These are phyloP conservation scores for Acanthopagrus latus DNA, from an alignment of 2,797 vertebrate species.

Conservation along the genomic window DNA sequence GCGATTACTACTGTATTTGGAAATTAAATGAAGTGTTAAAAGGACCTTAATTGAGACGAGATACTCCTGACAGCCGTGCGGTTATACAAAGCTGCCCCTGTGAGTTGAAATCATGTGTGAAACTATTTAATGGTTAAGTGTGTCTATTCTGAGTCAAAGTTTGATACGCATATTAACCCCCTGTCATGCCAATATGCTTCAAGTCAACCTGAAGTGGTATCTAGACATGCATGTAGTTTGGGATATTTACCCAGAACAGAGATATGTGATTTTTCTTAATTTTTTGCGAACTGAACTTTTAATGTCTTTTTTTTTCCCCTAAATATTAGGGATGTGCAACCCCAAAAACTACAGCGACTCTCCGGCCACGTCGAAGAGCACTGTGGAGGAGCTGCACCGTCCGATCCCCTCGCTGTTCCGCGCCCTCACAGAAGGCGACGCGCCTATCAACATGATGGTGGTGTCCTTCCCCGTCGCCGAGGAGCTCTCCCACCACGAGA, in stretches of 20 bases:
- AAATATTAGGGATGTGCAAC: constrained; percentile 94
- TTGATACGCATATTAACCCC: neutral
- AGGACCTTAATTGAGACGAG: constrained; percentile 60
- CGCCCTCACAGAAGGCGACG: constrained; percentile 95
- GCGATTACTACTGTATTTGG: constrained; percentile 71
- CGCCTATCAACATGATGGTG: constrained; percentile 96
- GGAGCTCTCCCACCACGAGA: constrained; percentile 96
- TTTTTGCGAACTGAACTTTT: neutral
- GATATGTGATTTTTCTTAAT: too few relatives aligned
- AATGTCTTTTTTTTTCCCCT: neutral
- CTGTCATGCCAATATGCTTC: neutral
- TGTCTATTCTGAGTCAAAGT: neutral
- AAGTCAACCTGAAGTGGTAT: neutral
- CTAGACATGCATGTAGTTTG: neutral
- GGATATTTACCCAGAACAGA: too few relatives aligned
- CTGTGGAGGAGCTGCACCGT: constrained; percentile 95
- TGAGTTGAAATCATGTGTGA: constrained; percentile 22
- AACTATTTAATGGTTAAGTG: neutral
- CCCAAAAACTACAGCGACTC: constrained; percentile 98
- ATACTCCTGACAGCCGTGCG: constrained; percentile 46
- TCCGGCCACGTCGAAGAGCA: constrained; percentile 97
- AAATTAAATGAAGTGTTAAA: constrained; percentile 74
- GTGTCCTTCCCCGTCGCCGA: constrained; percentile 96
- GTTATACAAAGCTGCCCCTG: constrained; percentile 39
- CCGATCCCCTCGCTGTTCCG: constrained; percentile 97